These are phyloP conservation scores for Diadema setosum DNA, from an alignment of 35 echinoderm and acorn worm species.

Conservation along the genomic window DNA sequence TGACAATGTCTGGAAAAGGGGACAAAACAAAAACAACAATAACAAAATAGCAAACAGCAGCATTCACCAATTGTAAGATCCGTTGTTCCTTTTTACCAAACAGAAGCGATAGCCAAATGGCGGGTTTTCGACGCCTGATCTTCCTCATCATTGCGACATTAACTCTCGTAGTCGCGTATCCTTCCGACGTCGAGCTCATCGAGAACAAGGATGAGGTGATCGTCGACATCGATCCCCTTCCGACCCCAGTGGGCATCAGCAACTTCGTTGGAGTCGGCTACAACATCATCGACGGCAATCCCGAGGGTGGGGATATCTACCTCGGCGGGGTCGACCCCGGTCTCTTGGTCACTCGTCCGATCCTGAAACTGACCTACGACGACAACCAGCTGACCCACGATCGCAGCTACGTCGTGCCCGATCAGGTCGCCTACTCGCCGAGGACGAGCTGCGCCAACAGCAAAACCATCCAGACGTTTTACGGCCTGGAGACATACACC, in stretches of 20 bases:
- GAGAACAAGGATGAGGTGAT: neutral
- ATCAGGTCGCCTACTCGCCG: conserved; percentile 18
- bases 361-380: conserved; percentile 62
- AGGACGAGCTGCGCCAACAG: conserved; percentile 27
- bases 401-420: neutral
- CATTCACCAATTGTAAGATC: no score
- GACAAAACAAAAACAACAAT: no score
- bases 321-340: conserved; percentile 67
- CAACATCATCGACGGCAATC: conserved; percentile 52
- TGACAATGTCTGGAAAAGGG: no score
- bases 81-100: no score
- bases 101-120: no score
- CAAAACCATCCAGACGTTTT: neutral
- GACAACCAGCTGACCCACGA: neutral
- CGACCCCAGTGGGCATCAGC: neutral
- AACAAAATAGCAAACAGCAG: no score
- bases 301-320: conserved; percentile 58
- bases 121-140: no score
- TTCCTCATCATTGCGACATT: neutral
- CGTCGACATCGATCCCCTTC: neutral
- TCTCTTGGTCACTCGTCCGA: conserved; percentile 28
- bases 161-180: neutral
- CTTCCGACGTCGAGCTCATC: neutral
- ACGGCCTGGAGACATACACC: conserved; percentile 49
- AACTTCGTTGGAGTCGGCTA: conserved; percentile 1